A percentile compares a stretch with the other conserved stretches of the same genome.
These are phyloP conservation scores for Morpho achilles DNA, from an alignment of 2,888 invertebrate species.

Conservation along the genomic window DNA sequence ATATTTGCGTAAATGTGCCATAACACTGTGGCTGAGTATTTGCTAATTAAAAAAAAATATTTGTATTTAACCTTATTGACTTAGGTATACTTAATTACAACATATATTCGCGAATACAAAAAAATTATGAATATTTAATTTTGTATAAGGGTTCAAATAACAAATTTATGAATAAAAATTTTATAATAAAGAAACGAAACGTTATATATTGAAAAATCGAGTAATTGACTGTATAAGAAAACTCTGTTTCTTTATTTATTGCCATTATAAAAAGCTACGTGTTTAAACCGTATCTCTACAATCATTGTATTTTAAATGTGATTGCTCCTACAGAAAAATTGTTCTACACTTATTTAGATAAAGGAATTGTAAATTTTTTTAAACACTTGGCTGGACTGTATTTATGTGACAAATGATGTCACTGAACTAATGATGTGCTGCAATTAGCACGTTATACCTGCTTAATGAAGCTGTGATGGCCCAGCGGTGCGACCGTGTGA, in stretches of 20 bases:
- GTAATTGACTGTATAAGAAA: conserved; percentile 48
- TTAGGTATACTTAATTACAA: too few species aligned
- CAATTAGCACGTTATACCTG: background rate
- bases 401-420: background rate
- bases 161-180: conserved; percentile 10
- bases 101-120: too few species aligned
- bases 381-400: conserved; percentile 13
- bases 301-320: too few species aligned
- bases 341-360: conserved; percentile 1
- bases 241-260: conserved; percentile 36
- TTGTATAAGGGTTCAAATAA: too few species aligned
- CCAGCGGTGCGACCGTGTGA: too few species aligned
- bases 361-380: background rate
- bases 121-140: too few species aligned
- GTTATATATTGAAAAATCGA: conserved; percentile 17
- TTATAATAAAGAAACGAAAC: background rate
- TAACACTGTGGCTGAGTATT: too few species aligned
- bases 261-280: conserved; percentile 32
- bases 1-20: too few species aligned
- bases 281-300: background rate
- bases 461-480: too few species aligned
- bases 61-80: too few species aligned
- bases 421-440: too few species aligned
- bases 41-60: too few species aligned
- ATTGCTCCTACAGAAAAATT: background rate